Evolutionary conservation across 2,888 invertebrate species (phyloP).

Genomic region (Mantis religiosa): DNA sequence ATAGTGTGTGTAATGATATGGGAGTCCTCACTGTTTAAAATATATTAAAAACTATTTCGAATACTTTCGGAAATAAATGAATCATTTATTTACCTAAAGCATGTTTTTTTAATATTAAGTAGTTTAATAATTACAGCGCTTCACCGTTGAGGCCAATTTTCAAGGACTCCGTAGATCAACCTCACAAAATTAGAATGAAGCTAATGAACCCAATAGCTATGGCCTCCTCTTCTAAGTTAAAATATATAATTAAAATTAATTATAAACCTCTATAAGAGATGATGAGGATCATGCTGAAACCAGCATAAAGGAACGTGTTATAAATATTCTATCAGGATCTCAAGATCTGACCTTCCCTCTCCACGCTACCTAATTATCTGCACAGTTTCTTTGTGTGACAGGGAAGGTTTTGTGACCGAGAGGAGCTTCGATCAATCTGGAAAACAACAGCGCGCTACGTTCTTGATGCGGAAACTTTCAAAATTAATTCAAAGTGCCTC

Average conservation of each 20-base stretch:
- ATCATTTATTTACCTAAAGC: too few species aligned
- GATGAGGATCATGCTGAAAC: neutral
- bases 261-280: neutral
- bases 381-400: neutral
- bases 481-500: neutral
- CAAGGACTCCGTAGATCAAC: too few species aligned
- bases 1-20: too few species aligned
- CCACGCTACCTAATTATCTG: neutral
- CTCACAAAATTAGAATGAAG: too few species aligned
- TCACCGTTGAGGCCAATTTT: too few species aligned
- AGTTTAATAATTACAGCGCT: too few species aligned
- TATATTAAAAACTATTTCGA: too few species aligned
- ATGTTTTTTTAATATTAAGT: too few species aligned
- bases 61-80: too few species aligned
- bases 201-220: too few species aligned
- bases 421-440: neutral
- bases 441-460: neutral
- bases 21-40: too few species aligned
- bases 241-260: neutral
- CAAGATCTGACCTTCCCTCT: neutral
- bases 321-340: neutral
- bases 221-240: too few species aligned
- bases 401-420: neutral
- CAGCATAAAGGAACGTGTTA: neutral
- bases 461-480: neutral